Evolutionary conservation across 2,113 vertebrate genomes (phyloP), one percentile per base, ranked within the genome.

Genomic region (Dasyurus viverrinus): DNA sequence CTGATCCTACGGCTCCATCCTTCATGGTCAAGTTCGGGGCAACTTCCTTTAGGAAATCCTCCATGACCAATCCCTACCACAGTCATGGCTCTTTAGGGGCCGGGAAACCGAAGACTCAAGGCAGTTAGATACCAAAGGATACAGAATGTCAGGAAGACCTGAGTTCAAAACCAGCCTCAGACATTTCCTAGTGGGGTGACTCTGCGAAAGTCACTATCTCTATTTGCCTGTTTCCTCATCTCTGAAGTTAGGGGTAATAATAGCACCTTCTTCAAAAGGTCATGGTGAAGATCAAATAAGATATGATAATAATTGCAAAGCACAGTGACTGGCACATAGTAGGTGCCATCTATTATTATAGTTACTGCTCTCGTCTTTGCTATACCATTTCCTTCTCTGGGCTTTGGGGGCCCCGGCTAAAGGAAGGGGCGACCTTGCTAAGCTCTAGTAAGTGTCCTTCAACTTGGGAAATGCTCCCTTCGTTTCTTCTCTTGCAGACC

Each of bases 401-500:
- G 36, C 60, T 76, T n/a, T 36, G 1, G 36, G 36, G 6, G 1
- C 7, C 68, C 22, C 42, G 22, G n/a, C 68, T 84, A 84, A 84
- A 42, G 42, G 68, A 84, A 36, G 19, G 16, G 16, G 42, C 22
- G 68, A 84, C 68, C n/a, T 42, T 22, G n/a, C 16, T 42, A n/a
- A 84, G 19, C 6, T 42, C 68, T 36, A 42, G 7, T n/a, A 84
- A n/a, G 19, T 22, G n/a, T 42, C 68, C 42, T 84, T 2, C 68
- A 42, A 2, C 19, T 76, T 7, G 14, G 60, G 36, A 76, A n/a
- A 76, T 16, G 14, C 60, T 47, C 2, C 26, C 54, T 36, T 93
- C 89, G 47, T 89, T 47, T 91, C 91, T 95, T 53, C 36, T 93
- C 90, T 94, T 93, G 60, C 50, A 96, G 2, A 94, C 93, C 36